Conservation (phyloP, 2,888 invertebrate species). For the Dasypolia templi region DNA sequence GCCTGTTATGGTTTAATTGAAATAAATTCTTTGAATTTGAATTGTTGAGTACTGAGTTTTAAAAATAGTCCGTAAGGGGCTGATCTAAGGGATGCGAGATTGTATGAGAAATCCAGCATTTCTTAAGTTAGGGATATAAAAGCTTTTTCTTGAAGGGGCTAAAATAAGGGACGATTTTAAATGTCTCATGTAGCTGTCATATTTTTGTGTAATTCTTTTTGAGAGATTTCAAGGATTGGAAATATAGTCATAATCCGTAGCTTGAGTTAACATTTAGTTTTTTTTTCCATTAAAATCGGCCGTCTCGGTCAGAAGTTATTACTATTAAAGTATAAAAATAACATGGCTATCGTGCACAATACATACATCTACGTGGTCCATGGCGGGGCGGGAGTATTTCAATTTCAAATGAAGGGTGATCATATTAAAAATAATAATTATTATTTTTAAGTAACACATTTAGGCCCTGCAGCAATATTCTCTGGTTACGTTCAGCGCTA, state of each 20-base stretch:
- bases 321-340: not conserved
- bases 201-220: not conserved
- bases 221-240: too few species aligned
- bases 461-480: not conserved
- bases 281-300: not conserved
- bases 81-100: too few species aligned
- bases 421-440: not conserved
- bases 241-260: too few species aligned
- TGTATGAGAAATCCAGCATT: too few species aligned
- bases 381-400: not conserved
- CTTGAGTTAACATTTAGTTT: too few species aligned
- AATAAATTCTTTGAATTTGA: not conserved
- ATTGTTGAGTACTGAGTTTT: too few species aligned
- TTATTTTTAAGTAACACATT: not conserved
- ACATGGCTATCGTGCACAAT: not conserved
- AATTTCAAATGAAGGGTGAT: not conserved
- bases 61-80: not conserved
- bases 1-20: not conserved
- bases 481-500: not conserved
- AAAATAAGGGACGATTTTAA: too few species aligned
- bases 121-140: too few species aligned
- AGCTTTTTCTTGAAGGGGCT: too few species aligned
- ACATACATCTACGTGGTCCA: not conserved
- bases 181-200: too few species aligned
- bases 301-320: not conserved